Evolutionary conservation across 2,888 invertebrate genomes (phyloP), one percentile per base, ranked within the genome.

Genomic region (Hypsopygia costalis): DNA sequence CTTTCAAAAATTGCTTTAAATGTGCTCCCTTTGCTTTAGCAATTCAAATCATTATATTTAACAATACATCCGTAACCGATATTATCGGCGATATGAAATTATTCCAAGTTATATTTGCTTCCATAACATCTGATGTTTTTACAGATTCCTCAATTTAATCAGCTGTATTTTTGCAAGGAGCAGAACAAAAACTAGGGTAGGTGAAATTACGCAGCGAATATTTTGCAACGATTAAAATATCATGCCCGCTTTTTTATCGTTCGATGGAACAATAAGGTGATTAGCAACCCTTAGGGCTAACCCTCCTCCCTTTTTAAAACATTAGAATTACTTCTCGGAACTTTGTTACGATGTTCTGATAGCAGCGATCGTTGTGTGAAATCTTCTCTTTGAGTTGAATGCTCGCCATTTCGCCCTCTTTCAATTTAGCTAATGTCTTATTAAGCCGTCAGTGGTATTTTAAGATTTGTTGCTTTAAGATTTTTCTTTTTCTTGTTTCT

Each of bases 221-320:
- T 59, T 58, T 49, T 11, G 37, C 40, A 42, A 51, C 51, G 58
- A 58, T 65, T 57, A 63, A 58, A 58, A 55, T 60, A 58, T 61
- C 59, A 53, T 61, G 57, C 58, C 49, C 44, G 49, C 60, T 58
- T 66, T 59, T 52, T 54, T 54, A 55, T 44, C 51, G 57, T 56
- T 52, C 52, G 46, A 52, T 62, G 60, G 58, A 70, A 76, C 72
- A 75, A 76, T 72, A 62, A 63, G 68, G 69, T 72, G 69, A 75
- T 76, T 74, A 75, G 69, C 67, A 57, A 63, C 77, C 71, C 71
- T 69, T 58, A 57, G 64, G 33, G 68, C 62, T 56, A 58, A 51
- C 52, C 57, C 64, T 44, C 44, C 47, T 47, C 58, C 66, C 62
- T 56, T 62, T 67, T 66, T 60, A 55, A n/a, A 69, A 59, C 64